Percentiles rank a stretch among this genome's conserved stretches.
Evolutionary conservation across 2,113 vertebrate species (phyloP).

Genomic region (Albula glossodonta): DNA sequence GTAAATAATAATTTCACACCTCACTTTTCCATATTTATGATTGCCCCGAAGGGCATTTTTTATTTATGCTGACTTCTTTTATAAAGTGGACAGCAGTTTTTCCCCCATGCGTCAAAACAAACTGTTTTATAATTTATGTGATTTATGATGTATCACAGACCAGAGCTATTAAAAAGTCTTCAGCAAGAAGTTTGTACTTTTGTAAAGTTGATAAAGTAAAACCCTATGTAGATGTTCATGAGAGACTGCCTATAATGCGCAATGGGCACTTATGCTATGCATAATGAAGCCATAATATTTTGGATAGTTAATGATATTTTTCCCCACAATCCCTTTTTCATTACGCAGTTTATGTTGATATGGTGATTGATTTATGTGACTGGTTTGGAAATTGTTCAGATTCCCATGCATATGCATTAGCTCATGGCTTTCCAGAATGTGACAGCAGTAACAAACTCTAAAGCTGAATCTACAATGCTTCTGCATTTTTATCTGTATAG

Average conservation of each 20-base stretch:
- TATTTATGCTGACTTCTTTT: constrained; percentile 70
- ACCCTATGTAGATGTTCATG: constrained; percentile 67
- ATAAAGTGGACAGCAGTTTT: constrained; percentile 72
- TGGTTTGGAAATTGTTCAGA: constrained; percentile 63
- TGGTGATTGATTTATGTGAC: constrained; percentile 50
- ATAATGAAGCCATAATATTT: constrained; percentile 70
- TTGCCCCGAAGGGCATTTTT: constrained; percentile 63
- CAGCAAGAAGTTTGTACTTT: constrained; percentile 49
- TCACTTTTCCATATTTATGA: constrained; percentile 67
- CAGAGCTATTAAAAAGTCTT: constrained; percentile 54
- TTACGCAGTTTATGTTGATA: constrained; percentile 45
- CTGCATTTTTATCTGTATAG: background rate
- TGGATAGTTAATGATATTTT: constrained; percentile 59
- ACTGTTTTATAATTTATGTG: constrained; percentile 74
- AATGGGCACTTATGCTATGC: constrained; percentile 51
- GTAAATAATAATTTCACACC: constrained; percentile 65
- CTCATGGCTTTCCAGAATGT: background rate
- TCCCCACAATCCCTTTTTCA: constrained; percentile 53
- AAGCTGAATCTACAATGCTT: background rate
- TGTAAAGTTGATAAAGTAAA: constrained; percentile 64
- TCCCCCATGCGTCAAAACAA: constrained; percentile 67
- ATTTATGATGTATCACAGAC: constrained; percentile 67
- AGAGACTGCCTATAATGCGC: constrained; percentile 16
- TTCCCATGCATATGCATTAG: constrained; percentile 57
- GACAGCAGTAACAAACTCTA: background rate